Evolutionary conservation across 2,113 vertebrate genomes (phyloP).

Genomic region (Terrapene triunguis): DNA sequence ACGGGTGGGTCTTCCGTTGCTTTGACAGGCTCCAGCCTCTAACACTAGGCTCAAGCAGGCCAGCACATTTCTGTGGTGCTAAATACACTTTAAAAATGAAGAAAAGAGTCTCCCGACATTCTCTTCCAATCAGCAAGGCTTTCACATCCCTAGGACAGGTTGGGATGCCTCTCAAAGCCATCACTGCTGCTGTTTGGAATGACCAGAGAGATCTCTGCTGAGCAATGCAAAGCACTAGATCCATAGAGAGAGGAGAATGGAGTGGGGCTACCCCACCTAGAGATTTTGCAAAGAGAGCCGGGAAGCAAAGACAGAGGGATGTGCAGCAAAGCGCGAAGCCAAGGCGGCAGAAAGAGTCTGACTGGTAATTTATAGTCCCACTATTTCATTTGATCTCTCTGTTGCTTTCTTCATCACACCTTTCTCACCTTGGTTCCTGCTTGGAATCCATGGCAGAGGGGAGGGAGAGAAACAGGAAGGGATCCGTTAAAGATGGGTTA

Average conservation of each 20-base stretch:
- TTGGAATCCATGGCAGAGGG: neutral
- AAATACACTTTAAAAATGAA: too few species aligned
- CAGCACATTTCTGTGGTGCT: too few species aligned
- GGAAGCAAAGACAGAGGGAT: neutral
- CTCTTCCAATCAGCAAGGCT: too few species aligned
- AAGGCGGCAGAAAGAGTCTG: neutral
- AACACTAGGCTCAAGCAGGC: too few species aligned
- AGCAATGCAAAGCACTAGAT: neutral
- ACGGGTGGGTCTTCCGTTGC: too few species aligned
- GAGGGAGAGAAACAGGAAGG: neutral
- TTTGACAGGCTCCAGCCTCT: too few species aligned
- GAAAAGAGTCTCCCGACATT: too few species aligned
- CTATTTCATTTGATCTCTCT: rapidly evolving
- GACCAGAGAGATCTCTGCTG: neutral
- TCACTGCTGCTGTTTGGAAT: rapidly evolving
- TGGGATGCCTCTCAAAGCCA: neutral
- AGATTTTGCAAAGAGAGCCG: rapidly evolving
- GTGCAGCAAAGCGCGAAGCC: neutral
- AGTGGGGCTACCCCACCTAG: rapidly evolving
- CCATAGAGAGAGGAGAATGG: neutral
- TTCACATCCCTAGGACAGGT: neutral
- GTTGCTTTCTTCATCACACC: neutral
- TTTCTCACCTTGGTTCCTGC: neutral
- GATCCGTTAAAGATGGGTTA: constrained; percentile 6
- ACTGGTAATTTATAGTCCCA: neutral